Base-by-base conservation (phyloP, 2,113 vertebrate species). In the Cyprinodon brontotheroides region DNA sequence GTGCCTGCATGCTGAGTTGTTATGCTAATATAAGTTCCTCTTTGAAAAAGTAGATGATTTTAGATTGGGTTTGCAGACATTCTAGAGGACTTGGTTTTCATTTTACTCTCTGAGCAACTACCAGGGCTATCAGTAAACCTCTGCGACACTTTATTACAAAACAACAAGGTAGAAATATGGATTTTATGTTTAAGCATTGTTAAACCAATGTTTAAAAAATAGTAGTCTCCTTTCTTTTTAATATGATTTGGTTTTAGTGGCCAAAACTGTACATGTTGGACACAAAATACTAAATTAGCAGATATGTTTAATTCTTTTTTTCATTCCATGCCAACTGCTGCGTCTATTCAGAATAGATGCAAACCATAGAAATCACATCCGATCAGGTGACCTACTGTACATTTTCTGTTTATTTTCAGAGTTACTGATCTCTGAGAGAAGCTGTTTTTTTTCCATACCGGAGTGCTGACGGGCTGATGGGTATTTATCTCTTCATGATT, bases 401-500 rank as follows among this genome's bases (percentile, higher is more conserved):
- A 29, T 29, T 29, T 29, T 29, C 29, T 29, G 29, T 29, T 29
- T 29, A 29, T 29, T 29, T 29, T 29, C 29, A 29, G 29, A 29
- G 29, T 29, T 29, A n/a, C 7, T 53, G 17, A 17, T 8, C 17
- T 53, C 50, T 53, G 17, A 53, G 20, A 17, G 4, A 53, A 22
- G n/a, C 29, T 69, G 4, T 69, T 2, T 11, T 29, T 65, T 72
- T n/a, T n/a, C n/a, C n/a, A n/a, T n/a, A n/a, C n/a, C n/a, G n/a
- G n/a, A 97, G 97, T 94, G 98, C 97, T 41, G 98, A 99, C 66
- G 98, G 97, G 77, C 92, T 99, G 72, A 99, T 99, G 97, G 98
- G 97, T 61, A 92, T 99, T 83, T 99, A 99, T 83, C 95, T 99
- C 82, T 97, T 99, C 92, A 95, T 96, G 93, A 98, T 99, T 12